phyloP scores from a whole-genome alignment of 2,797 vertebrate genomes.

The Tachyglossus aculeatus region DNA sequence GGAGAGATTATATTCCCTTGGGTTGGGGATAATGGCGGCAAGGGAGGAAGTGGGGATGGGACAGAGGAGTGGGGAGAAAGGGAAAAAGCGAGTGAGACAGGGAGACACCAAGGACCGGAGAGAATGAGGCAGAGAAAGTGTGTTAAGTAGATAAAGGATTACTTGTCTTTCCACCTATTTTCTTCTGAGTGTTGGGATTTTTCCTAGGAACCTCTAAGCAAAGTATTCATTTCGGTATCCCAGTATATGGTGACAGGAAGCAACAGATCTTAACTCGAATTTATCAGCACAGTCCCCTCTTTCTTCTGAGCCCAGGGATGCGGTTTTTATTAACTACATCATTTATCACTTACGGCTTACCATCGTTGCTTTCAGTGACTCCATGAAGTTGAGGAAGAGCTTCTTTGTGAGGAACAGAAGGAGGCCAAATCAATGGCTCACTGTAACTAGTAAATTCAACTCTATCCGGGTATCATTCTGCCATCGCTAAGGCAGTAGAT shows the following conservation, averaged over 20 bases:
- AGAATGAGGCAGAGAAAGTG: no score
- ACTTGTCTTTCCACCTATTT: no score
- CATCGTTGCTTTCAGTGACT: not conserved
- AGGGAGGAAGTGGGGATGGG: not conserved
- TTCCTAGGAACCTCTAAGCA: not conserved
- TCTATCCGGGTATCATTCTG: not conserved
- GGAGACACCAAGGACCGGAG: not conserved
- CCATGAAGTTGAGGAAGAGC: constrained; percentile 1
- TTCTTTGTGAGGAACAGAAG: not conserved
- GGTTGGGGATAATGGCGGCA: no score
- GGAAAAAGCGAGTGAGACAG: not conserved
- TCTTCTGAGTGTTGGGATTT: no score
- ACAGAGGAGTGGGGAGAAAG: not conserved
- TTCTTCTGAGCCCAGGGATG: not conserved
- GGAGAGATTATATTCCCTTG: no score
- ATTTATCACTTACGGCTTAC: not conserved
- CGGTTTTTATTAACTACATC: not conserved
- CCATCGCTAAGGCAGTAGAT: not conserved
- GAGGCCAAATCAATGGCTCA: not conserved
- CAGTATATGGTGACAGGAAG: not conserved
- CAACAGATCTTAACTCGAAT: not conserved
- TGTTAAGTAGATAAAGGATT: no score
- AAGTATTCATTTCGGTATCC: not conserved
- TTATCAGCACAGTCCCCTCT: not conserved
- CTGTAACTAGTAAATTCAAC: not conserved